Conservation (phyloP, 1,140 invertebrate genomes). For the Magallana gigas region DNA sequence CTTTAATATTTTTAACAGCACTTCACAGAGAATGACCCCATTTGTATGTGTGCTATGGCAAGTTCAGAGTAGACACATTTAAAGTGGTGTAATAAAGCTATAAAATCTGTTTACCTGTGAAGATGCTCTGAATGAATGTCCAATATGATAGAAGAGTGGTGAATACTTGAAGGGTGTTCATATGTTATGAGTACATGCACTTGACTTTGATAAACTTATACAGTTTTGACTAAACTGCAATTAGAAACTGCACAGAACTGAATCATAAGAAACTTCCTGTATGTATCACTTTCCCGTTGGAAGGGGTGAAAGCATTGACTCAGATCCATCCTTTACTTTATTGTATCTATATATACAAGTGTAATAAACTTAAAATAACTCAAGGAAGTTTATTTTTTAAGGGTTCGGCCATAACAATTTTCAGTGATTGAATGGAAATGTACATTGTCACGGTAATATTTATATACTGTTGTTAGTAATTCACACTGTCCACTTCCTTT, state of each 20-base stretch:
- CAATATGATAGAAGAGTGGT: no score
- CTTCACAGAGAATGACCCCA: no score
- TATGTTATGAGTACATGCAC: no score
- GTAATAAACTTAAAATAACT: not conserved
- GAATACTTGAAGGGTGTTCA: no score
- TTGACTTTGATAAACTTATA: no score
- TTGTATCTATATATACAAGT: not conserved
- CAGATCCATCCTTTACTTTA: not conserved
- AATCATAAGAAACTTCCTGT: not conserved
- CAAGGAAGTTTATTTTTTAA: slow-evolving; percentile 1
- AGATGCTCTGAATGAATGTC: no score
- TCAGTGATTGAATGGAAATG: not conserved
- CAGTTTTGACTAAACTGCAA: not conserved
- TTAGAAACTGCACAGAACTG: not conserved
- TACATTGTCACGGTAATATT: slow-evolving; percentile 12
- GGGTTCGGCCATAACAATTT: not conserved
- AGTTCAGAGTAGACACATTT: no score
- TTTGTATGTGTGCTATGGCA: no score
- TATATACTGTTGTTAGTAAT: not conserved
- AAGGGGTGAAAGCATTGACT: not conserved
- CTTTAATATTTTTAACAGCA: no score
- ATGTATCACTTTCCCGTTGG: not conserved
- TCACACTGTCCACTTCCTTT: not conserved
- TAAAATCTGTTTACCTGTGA: no score
- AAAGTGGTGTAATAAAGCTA: no score